Evolutionary conservation across 2,888 invertebrate genomes (phyloP).

Genomic region (Machimus rusticus): DNA sequence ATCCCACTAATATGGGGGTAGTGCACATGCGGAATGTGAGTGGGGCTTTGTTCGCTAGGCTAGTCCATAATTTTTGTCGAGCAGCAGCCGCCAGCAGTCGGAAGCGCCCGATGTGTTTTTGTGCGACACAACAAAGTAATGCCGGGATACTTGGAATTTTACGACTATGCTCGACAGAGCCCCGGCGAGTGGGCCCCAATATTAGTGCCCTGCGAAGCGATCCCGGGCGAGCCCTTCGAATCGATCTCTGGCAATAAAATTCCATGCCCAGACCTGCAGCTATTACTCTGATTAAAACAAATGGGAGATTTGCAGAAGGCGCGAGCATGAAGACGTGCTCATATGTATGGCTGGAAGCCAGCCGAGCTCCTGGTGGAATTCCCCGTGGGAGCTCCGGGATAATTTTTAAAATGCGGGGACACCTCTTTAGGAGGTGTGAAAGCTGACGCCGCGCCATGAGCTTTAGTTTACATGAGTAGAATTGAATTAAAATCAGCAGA

Average conservation of each 20-base stretch:
- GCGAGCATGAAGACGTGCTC: not conserved
- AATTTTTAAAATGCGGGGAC: not conserved
- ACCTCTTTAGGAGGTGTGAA: not conserved
- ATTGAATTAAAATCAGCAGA: not conserved
- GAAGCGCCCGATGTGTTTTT: not conserved
- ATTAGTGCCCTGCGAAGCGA: not conserved
- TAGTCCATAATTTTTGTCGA: not conserved
- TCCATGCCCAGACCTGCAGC: not conserved
- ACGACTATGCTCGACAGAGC: not conserved
- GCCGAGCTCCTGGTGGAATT: not conserved
- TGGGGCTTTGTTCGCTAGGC: not conserved
- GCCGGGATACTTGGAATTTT: not conserved
- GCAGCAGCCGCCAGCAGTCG: not conserved
- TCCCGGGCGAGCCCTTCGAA: not conserved
- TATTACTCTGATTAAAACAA: slow-evolving; percentile 24
- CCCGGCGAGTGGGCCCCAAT: not conserved
- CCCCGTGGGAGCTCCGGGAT: not conserved
- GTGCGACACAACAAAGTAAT: not conserved
- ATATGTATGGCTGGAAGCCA: not conserved
- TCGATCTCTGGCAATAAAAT: slow-evolving; percentile 21
- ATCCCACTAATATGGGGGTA: slow-evolving; percentile 9
- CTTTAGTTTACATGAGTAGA: not conserved
- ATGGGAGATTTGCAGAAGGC: slow-evolving; percentile 3
- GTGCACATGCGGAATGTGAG: not conserved
- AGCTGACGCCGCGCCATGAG: not conserved